A percentile compares a stretch with the other conserved stretches of the same genome.
Conservation (phyloP, 2,888 invertebrate genomes). For the Lasius fuliginosus region DNA sequence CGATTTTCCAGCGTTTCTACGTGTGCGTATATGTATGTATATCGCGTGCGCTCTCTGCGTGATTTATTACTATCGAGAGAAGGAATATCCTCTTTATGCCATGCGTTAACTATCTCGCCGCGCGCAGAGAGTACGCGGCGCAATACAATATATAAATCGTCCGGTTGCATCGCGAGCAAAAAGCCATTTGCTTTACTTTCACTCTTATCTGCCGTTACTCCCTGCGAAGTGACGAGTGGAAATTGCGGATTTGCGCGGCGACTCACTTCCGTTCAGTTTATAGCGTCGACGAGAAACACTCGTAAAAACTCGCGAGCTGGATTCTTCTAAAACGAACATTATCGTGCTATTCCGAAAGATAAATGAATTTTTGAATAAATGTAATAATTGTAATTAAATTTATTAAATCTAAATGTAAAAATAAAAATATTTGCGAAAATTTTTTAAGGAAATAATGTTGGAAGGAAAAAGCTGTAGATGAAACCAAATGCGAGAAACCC, state of each 20-base stretch:
- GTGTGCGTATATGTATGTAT: background rate
- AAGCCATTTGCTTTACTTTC: conserved; percentile 60
- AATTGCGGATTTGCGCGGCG: conserved; percentile 61
- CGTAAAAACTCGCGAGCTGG: background rate
- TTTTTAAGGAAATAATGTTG: background rate
- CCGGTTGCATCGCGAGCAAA: conserved; percentile 31
- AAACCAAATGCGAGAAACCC: background rate
- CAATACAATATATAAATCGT: conserved; percentile 54
- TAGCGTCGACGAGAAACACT: conserved; percentile 14
- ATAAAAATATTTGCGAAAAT: background rate
- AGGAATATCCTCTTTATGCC: background rate
- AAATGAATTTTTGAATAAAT: background rate
- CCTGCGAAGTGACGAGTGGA: conserved; percentile 60
- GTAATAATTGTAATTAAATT: background rate
- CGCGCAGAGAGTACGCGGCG: background rate
- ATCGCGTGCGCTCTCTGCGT: background rate
- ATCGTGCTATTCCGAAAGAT: background rate
- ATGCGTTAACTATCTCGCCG: conserved; percentile 19
- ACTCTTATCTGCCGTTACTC: conserved; percentile 70
- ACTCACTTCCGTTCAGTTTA: conserved; percentile 40
- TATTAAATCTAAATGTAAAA: too few relatives aligned
- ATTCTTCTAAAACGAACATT: background rate
- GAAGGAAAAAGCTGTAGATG: background rate
- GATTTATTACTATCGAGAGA: conserved; percentile 42
- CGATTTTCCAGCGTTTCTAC: background rate